Conservation (phyloP, 2,888 invertebrate genomes). For the Crioceris asparagi region DNA sequence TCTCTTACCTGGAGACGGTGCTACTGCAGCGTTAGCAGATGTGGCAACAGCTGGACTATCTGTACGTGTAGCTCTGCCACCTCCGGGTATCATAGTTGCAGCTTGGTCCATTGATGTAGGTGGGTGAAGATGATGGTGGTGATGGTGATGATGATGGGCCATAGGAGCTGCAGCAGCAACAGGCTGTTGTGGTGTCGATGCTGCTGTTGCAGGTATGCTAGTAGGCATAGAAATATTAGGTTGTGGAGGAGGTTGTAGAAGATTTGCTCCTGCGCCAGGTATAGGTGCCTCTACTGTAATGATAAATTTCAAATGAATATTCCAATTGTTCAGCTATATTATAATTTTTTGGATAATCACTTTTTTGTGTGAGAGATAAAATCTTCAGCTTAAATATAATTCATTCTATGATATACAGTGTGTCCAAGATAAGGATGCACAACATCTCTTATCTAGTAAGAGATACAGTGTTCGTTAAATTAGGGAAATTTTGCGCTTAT, state of each 20-base stretch:
- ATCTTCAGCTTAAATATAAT: too few species aligned
- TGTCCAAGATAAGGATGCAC: too few species aligned
- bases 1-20: slow-evolving; percentile 42
- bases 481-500: too few species aligned
- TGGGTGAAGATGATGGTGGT: slow-evolving; percentile 20
- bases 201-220: slow-evolving; percentile 25
- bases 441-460: too few species aligned
- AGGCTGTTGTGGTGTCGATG: slow-evolving; percentile 46
- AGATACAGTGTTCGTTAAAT: too few species aligned
- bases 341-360: not conserved
- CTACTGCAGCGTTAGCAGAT: slow-evolving; percentile 37
- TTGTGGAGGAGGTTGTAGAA: slow-evolving; percentile 15
- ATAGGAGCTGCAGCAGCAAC: slow-evolving; percentile 40
- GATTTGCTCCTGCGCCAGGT: too few species aligned
- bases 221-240: slow-evolving; percentile 24
- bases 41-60: slow-evolving; percentile 48
- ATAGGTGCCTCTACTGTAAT: too few species aligned
- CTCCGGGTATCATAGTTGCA: slow-evolving; percentile 12
- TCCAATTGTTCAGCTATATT: not conserved
- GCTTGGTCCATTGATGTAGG: not conserved
- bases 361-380: too few species aligned
- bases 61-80: slow-evolving; percentile 34
- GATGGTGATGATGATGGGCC: slow-evolving; percentile 29
- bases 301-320: too few species aligned
- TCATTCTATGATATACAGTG: too few species aligned